A percentile compares a stretch with the other conserved stretches of the same genome.
Conservation (phyloP, 2,113 vertebrate species). For the Gymnogyps californianus region DNA sequence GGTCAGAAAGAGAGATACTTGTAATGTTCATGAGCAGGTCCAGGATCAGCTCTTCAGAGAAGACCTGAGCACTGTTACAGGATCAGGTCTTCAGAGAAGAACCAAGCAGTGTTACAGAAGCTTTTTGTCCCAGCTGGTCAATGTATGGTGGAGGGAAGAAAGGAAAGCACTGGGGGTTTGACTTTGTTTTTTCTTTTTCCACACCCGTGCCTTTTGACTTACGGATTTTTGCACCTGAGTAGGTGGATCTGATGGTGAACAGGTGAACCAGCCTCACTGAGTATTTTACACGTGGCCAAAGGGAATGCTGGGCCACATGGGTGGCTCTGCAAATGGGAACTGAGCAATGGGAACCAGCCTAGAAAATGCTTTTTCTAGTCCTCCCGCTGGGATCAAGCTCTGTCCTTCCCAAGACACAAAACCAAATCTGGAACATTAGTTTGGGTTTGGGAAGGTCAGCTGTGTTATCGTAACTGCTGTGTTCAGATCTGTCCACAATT, state of each 20-base stretch:
- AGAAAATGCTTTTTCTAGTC: not conserved
- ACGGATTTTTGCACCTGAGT: not conserved
- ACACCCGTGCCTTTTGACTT: not conserved
- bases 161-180: not conserved
- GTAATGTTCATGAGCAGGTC: not conserved
- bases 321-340: not conserved
- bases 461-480: not conserved
- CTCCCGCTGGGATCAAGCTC: not conserved
- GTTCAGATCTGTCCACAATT: not conserved
- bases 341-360: not conserved
- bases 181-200: not conserved
- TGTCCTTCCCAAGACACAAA: not conserved
- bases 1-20: not conserved
- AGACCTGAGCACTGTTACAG: not conserved
- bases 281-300: not conserved
- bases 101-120: fast-evolving
- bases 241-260: not conserved
- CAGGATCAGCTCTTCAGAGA: not conserved
- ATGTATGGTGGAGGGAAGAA: not conserved
- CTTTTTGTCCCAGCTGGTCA: not conserved
- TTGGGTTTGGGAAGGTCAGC: not conserved
- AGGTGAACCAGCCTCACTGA: not conserved
- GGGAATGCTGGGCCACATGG: not conserved
- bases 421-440: not conserved
- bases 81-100: not conserved